Base-by-base conservation (phyloP, 2,113 vertebrate genomes). In the Megaceryle maxima region DNA sequence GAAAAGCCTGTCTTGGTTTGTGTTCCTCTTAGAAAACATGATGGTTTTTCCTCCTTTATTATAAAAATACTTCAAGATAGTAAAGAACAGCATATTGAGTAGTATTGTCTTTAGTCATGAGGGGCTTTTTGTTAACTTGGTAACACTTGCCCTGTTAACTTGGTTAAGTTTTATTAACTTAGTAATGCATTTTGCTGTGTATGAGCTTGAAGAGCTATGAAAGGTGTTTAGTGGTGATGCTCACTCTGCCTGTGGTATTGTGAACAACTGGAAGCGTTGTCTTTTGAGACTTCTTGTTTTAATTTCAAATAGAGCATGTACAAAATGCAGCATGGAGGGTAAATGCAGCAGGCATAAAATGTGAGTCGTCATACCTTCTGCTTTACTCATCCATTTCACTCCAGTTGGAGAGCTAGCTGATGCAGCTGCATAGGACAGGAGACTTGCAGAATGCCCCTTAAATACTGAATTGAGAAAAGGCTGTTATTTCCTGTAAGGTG, bases 161-260 rank as follows among this genome's bases (percentile, higher is more conserved):
- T 37, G 37, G 37, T 37, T 37, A 37, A 37, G 37, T 37, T 37
- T 37, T 37, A 37, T 37, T 37, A 37, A 37, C 37, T 37, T 8
- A 37, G 37, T 37, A 37, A 37, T 25, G 35, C 0, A 0, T 59
- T 5, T 10, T 41, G n/a, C 39, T 67, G 8, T 26, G 1, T 10
- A 2, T 50, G 48, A 78, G 29, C 31, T 55, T 35, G 50, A 37
- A 28, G 50, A 41, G 53, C 37, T 39, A 1, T 51, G 26, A 15
- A 28, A 72, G 26, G 10, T 13, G 16, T 66, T 74, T 7, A 48
- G 67, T 11, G 9, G 25, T 41, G 29, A 14, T 21, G 22, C 35
- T 46, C 10, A 5, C 37, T 66, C 28, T 59, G 15, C 57, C 39
- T 29, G 39, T 51, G 53, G 41, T 24, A 48, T 28, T 83, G 25